Evolutionary conservation across 2,888 invertebrate genomes (phyloP).

Genomic region (Diadegma fenestrale): DNA sequence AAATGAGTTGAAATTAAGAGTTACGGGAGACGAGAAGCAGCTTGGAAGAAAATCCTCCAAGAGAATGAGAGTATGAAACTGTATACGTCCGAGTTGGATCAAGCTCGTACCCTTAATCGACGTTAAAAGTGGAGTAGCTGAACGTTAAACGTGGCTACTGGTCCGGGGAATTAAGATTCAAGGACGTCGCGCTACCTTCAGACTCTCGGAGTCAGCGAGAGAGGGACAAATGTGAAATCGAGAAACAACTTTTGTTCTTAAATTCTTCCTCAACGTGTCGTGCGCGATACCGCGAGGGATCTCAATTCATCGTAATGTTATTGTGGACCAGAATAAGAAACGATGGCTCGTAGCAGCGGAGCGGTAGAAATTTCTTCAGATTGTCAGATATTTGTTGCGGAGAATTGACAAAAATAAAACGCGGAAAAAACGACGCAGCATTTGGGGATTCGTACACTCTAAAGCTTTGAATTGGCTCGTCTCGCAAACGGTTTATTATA

Average conservation of each 20-base stretch:
- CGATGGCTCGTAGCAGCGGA: too few relatives aligned
- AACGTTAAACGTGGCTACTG: conserved; percentile 20
- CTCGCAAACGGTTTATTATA: conserved; percentile 52
- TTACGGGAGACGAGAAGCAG: conserved; percentile 26
- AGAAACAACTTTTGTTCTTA: neutral
- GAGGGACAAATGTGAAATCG: conserved; percentile 28
- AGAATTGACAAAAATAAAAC: neutral
- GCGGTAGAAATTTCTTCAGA: too few relatives aligned
- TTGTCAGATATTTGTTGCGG: neutral
- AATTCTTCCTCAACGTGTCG: neutral
- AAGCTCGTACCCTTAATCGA: conserved; percentile 42
- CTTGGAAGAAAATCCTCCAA: conserved; percentile 37
- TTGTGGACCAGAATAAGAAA: too few relatives aligned
- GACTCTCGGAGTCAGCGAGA: conserved; percentile 2
- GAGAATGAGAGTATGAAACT: neutral
- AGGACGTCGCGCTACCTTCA: conserved; percentile 45
- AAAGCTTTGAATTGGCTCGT: conserved; percentile 16
- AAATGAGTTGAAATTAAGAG: conserved; percentile 44
- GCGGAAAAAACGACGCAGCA: neutral
- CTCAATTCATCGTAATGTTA: neutral
- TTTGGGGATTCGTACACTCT: neutral
- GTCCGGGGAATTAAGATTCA: conserved; percentile 43
- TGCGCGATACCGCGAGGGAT: neutral
- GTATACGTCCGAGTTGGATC: conserved; percentile 42
- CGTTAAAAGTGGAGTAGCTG: conserved; percentile 32